Evolutionary conservation across 2,113 vertebrate species (phyloP), one percentile per base, ranked within the genome.

Genomic region (Hepsetus odoe): DNA sequence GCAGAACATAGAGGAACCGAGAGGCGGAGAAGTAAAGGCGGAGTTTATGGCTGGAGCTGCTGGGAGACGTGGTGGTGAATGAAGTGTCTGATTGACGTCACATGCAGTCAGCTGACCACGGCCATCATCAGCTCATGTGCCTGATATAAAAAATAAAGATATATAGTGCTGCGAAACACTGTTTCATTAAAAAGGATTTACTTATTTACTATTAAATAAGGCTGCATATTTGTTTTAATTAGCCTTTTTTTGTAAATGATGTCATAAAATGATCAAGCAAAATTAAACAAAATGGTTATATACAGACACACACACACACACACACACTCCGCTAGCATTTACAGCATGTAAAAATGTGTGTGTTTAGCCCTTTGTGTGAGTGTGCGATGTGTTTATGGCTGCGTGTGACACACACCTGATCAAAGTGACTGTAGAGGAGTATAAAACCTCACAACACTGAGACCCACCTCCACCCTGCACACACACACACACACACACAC

Each of bases 371-470:
- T 59, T 14, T 1, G 71, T 61, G 12, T 24, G 4, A 22, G 24
- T 20, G 6, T 44, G 55, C 26, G 16, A 13, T 38, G 61, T 20
- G 18, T 62, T 61, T 64, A 64, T 35, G 61, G n/a, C 4, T 30
- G 26, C 24, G 56, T 53, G 61, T 75, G 73, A 75, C 73, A 38
- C 24, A 26, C 73, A 75, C 44, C 61, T 75, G 73, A 75, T 75
- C 46, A 66, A 61, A 66, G 73, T 40, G 16, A 65, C 26, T 64
- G 32, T 14, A 53, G 73, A 26, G 32, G 61, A 24, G 33, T 66
- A 66, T 66, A 75, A 75, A 44, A 64, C 20, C 10, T 13, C 12
- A 38, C 18, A n/a, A 66, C 33, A 53, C 5, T 24, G 6, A 66
- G 14, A 51, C 44, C 3, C 18, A 8, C 16, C 44, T 66, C 9